Evolutionary conservation across 1,140 invertebrate genomes (phyloP).

Genomic region (Manduca sexta): DNA sequence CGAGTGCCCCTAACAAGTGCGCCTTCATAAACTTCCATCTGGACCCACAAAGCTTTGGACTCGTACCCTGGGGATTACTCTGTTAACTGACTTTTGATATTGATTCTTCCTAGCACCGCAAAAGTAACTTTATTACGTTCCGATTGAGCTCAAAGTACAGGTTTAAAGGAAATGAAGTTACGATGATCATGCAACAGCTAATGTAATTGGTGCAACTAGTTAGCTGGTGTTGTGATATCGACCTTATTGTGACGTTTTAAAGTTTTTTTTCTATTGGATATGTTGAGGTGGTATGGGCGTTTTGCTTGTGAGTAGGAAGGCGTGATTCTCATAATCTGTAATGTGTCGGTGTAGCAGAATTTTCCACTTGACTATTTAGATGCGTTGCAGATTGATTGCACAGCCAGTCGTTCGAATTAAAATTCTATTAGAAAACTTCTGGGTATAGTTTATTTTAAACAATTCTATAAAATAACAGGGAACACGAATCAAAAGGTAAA

Average conservation of each 20-base stretch:
- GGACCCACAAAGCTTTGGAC: slow-evolving; percentile 56
- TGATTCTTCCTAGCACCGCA: slow-evolving; percentile 15
- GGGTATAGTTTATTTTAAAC: too few relatives aligned
- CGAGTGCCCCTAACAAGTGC: slow-evolving; percentile 63
- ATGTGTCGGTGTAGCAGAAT: slow-evolving; percentile 49
- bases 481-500: too few relatives aligned
- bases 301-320: slow-evolving; percentile 25
- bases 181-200: not conserved
- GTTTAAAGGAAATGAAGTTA: not conserved
- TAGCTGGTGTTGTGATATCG: not conserved
- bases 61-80: slow-evolving; percentile 43
- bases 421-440: too few relatives aligned
- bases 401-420: too few relatives aligned
- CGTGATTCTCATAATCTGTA: slow-evolving; percentile 67
- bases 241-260: not conserved
- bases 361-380: slow-evolving; percentile 58
- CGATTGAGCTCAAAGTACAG: slow-evolving; percentile 15
- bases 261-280: not conserved
- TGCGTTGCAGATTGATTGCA: slow-evolving; percentile 9
- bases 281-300: slow-evolving; percentile 3
- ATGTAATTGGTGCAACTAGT: not conserved
- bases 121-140: slow-evolving; percentile 6
- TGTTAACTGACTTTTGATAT: slow-evolving; percentile 50
- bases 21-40: slow-evolving; percentile 59
- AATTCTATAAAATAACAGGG: too few relatives aligned